A percentile compares a stretch with the other conserved stretches of the same genome.
These are phyloP conservation scores for Unio pictorum DNA, from an alignment of 2,888 invertebrate species.

Conservation along the genomic window DNA sequence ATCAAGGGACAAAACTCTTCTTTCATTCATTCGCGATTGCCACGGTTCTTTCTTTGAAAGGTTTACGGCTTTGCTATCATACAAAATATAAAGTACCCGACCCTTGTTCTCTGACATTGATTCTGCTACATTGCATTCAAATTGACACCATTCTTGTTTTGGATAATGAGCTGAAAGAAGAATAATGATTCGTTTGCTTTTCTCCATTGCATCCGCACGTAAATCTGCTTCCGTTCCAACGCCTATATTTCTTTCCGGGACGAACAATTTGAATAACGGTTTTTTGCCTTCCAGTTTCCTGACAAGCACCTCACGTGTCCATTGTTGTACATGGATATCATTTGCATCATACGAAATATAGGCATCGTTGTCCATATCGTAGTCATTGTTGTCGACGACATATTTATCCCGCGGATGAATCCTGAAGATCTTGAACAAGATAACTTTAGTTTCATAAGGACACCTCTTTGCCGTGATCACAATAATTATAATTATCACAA, in stretches of 20 bases:
- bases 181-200: conserved; percentile 26
- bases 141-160: conserved; percentile 28
- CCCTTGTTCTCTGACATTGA: conserved; percentile 36
- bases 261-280: conserved; percentile 9
- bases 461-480: conserved; percentile 39
- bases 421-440: conserved; percentile 31
- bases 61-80: conserved; percentile 24
- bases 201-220: conserved; percentile 27
- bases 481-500: conserved; percentile 22
- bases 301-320: conserved; percentile 15
- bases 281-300: too few species aligned
- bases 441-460: conserved; percentile 44
- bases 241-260: conserved; percentile 18
- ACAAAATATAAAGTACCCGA: conserved; percentile 33
- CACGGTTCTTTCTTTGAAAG: conserved; percentile 26
- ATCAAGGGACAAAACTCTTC: conserved; percentile 26
- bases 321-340: conserved; percentile 7
- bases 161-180: conserved; percentile 24
- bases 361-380: conserved; percentile 9
- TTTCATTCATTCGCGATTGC: conserved; percentile 26
- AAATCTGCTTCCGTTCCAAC: conserved; percentile 20
- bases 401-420: conserved; percentile 41
- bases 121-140: conserved; percentile 34
- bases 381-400: conserved; percentile 21
- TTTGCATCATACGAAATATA: too few species aligned